Base-by-base conservation (phyloP, 2,113 vertebrate species). In the Alouatta palliata region DNA sequence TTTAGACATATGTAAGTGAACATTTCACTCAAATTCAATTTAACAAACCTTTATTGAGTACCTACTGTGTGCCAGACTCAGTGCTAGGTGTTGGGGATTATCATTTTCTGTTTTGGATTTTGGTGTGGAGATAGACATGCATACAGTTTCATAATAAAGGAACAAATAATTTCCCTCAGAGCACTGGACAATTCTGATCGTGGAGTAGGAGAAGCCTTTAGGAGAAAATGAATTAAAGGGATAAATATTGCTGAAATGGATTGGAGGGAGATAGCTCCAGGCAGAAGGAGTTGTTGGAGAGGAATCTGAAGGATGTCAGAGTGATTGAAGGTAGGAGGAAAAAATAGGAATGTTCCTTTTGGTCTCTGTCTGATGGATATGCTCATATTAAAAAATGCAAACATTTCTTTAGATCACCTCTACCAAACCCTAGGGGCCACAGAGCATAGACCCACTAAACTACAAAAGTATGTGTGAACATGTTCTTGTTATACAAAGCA, bases 81-180 rank as follows among this genome's bases (percentile, higher is more conserved):
- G 32, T 13, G 25, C 25, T 83, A 43, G 35, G 37, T 70, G 19
- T 73, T 52, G 37, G 58, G 54, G 40, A 43, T 47, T 12, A 76
- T 92, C 17, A 47, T 89, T 94, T 54, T 13, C 73, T 94, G 45
- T 14, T 82, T 86, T 54, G 87, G 32, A 95, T 82, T 95, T 95
- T 52, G 49, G 2, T 80, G 16, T 91, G 56, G 16, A 95, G 75
- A 32, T 14, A 87, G 64, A 81, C 6, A 23, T 40, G 11, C 9
- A 9, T 10, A 70, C 0, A 56, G 40, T 30, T 79, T 91, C 12
- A 49, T 80, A 56, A 35, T 20, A 80, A 94, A 91, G 68, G 43
- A 89, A 80, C 3, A 88, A 87, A 76, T 21, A 12, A 37, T 8
- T 68, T 90, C 21, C 37, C 87, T 81, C 25, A 32, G 87, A 90